Evolutionary conservation across 2,113 vertebrate species (phyloP), one percentile per base, ranked within the genome.

Genomic region (Indicator maculatus): DNA sequence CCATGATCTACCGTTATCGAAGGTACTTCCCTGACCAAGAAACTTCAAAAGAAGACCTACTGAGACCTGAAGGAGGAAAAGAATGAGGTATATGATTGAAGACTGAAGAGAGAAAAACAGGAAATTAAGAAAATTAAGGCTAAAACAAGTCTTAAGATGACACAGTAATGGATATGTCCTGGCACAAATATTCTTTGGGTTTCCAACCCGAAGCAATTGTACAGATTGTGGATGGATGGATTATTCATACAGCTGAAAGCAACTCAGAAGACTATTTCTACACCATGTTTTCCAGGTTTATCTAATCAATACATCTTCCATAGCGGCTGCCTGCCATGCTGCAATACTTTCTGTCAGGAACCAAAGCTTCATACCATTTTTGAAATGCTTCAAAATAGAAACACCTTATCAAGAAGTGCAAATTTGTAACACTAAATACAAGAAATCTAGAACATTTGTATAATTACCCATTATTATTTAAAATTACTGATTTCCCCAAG

Each of bases 281-380:
- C 19, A 89, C 72, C 2, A 8, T 3, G 5, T 56, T 65, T 67
- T 80, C 8, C 44, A 81, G 6, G 9, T 41, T 63, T 67, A 53
- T 1, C 55, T 23, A 81, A 86, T 23, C 12, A 4, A 60, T 12
- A 21, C 2, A 12, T 59, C 64, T 75, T 38, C 50, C 1, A 0
- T 16, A 86, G 64, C 1, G n/a, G 19, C 28, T 60, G 16, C n/a
- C 31, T 67, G 38, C 38, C 44, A 16, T 26, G 14, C 41, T 67
- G 27, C 44, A 88, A 52, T 20, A 44, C 5, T 31, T 24, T 36
- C 38, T 28, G 11, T 52, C 50, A 26, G 50, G 23, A 52, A 12
- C 50, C 23, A 52, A 52, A 52, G 50, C 59, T 53, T 80, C 41
- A 24, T 21, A 52, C 1, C 52, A 17, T 2, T 90, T 82, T 58